A percentile compares a stretch with the other conserved stretches of the same genome.
Conservation (phyloP, 2,888 invertebrate genomes). For the Reticulitermes lucifugus region DNA sequence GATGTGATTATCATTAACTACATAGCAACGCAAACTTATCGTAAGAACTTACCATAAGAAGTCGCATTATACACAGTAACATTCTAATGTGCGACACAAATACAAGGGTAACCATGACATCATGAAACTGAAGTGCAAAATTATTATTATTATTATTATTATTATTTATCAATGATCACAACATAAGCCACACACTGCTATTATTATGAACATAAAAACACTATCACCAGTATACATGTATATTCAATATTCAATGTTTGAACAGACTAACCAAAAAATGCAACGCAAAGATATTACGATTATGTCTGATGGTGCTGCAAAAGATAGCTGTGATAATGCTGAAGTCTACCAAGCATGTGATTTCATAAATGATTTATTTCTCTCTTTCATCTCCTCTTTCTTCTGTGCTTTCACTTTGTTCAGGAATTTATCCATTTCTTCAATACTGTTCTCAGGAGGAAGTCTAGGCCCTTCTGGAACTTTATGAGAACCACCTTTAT, state of each 20-base stretch:
- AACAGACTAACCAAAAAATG: neutral
- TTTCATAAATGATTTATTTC: slow-evolving; percentile 58
- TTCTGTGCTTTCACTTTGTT: slow-evolving; percentile 70
- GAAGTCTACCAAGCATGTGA: slow-evolving; percentile 40
- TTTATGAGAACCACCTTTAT: slow-evolving; percentile 53
- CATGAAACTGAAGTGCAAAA: neutral
- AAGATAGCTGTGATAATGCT: neutral
- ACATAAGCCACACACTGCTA: neutral
- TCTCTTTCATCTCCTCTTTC: slow-evolving; percentile 69
- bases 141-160: neutral
- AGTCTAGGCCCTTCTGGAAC: slow-evolving; percentile 46
- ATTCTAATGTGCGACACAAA: neutral
- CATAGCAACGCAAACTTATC: neutral
- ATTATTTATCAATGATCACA: neutral
- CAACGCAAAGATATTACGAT: neutral
- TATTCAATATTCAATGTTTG: neutral
- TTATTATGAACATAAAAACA: neutral
- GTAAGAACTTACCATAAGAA: neutral
- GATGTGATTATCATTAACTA: neutral
- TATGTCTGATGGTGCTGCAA: neutral
- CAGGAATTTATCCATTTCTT: slow-evolving; percentile 70
- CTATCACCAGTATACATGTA: neutral
- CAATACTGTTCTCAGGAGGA: slow-evolving; percentile 59
- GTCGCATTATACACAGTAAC: neutral
- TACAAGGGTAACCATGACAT: neutral